Base-by-base conservation (phyloP, 2,113 vertebrate species). In the Zeus faber region DNA sequence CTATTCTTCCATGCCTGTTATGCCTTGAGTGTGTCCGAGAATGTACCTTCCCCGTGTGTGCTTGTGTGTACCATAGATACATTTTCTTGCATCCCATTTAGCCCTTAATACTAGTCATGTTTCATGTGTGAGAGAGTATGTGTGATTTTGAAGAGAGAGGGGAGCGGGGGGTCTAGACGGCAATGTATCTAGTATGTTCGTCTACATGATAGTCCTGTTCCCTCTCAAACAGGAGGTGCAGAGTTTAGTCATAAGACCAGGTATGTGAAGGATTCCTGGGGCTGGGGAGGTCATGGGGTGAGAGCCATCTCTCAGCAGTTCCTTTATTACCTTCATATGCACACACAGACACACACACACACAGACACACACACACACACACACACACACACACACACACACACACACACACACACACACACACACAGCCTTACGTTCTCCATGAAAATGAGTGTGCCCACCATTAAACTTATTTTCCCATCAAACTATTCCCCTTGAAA, bases 281-380 rank as follows among this genome's bases (percentile, higher is more conserved):
- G n/a, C 26, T 56, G 41, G 55, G 27, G 62, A 70, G 84, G 80
- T 83, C 82, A 81, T 1, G 33, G 58, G 70, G 74, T 73, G 56
- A 80, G 64, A 81, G 53, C 49, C 58, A 68, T 88, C 89, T 74
- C 72, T 90, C 86, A 86, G 59, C 89, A 72, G 70, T 67, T 83
- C 53, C 74, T 81, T 85, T 85, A 88, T 90, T 88, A 88, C 75
- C 70, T 45, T 17, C 57, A 53, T 20, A 1, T 61, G 49, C 11
- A 3, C n/a, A 33, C 49, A 65, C 60, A 62, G 55, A 9, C 16
- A 20, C 51, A 26, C 73, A 51, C 64, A 24, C 48, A 45, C 55
- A 57, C 22, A 46, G 60, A 58, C 24, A 45, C 13, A 50, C n/a
- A 21, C 26, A 17, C 40, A 46, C 27, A 31, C 25, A 33, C 29